A percentile compares a stretch with the other conserved stretches of the same genome.
Evolutionary conservation across 2,888 invertebrate species (phyloP).

Genomic region (Lepidocyrtoides sp.): DNA sequence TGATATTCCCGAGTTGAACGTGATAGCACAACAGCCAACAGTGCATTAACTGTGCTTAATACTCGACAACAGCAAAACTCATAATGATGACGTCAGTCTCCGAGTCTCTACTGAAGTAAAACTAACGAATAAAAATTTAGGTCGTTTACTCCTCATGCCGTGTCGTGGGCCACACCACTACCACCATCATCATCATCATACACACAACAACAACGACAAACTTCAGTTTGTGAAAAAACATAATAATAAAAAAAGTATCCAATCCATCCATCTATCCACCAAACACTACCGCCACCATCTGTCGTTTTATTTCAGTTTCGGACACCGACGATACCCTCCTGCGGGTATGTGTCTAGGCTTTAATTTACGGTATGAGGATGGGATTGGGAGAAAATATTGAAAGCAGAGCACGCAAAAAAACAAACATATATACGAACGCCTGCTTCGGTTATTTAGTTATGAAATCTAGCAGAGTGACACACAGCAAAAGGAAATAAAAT

Average conservation of each 20-base stretch:
- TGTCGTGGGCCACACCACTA: conserved; percentile 30
- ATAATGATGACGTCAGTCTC: conserved; percentile 43
- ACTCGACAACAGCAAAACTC: conserved; percentile 21
- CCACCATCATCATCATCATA: background rate
- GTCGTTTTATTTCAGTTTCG: conserved; percentile 10
- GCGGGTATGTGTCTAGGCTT: background rate
- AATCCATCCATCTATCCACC: conserved; percentile 2
- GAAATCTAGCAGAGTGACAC: background rate
- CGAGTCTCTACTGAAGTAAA: background rate
- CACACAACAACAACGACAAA: background rate
- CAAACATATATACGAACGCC: background rate
- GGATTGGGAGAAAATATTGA: no score
- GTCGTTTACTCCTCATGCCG: conserved; percentile 33
- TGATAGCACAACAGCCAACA: conserved; percentile 20
- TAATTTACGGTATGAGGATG: conserved; percentile 13
- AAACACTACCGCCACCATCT: no score
- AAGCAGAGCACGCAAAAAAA: no score
- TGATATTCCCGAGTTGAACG: background rate
- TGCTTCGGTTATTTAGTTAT: background rate
- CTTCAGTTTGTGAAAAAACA: background rate
- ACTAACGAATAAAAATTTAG: conserved; percentile 38
- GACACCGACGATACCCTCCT: conserved; percentile 21
- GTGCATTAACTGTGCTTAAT: background rate
- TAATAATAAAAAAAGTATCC: background rate
- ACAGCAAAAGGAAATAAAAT: background rate